These are phyloP conservation scores for Chanos chanos DNA, from an alignment of 2,797 vertebrate species.

Conservation along the genomic window DNA sequence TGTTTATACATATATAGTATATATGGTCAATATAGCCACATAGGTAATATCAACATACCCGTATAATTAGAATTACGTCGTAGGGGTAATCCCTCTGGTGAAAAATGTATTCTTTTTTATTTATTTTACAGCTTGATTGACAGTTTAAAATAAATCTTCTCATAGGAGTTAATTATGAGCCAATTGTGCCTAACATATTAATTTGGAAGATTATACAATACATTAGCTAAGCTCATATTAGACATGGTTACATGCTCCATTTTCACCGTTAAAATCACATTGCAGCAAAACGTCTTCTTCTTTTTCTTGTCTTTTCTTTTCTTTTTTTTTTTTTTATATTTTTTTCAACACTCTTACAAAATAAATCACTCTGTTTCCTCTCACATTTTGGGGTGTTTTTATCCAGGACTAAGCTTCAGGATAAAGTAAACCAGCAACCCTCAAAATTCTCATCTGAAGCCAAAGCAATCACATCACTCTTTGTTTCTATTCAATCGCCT, in stretches of 20 bases:
- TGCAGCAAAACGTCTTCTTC: conserved; percentile 54
- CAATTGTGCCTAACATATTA: conserved; percentile 75
- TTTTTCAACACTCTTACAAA: no score
- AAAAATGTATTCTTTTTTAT: no score
- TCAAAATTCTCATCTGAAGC: conserved; percentile 32
- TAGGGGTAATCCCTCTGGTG: conserved; percentile 47
- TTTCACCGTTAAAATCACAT: conserved; percentile 68
- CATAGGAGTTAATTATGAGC: conserved; percentile 72
- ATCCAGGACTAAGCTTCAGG: conserved; percentile 23
- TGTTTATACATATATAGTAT: conserved; percentile 63
- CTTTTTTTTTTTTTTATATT: conserved; percentile 9
- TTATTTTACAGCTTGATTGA: conserved; percentile 63
- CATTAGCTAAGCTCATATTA: conserved; percentile 69
- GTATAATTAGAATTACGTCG: conserved; percentile 51
- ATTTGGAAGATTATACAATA: conserved; percentile 74
- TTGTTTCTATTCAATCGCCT: conserved; percentile 41
- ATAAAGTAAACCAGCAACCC: conserved; percentile 21
- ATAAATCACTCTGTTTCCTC: background rate
- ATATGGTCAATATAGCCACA: conserved; percentile 48
- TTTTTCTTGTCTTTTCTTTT: background rate
- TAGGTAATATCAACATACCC: conserved; percentile 51
- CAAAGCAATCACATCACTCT: conserved; percentile 26
- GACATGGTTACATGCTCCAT: conserved; percentile 58
- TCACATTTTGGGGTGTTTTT: conserved; percentile 13
- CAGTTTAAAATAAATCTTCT: conserved; percentile 67